Percentiles rank a stretch among this genome's conserved stretches.
These are phyloP conservation scores for Euura saliciscinereae DNA, from an alignment of 1,140 invertebrate species.

Conservation along the genomic window DNA sequence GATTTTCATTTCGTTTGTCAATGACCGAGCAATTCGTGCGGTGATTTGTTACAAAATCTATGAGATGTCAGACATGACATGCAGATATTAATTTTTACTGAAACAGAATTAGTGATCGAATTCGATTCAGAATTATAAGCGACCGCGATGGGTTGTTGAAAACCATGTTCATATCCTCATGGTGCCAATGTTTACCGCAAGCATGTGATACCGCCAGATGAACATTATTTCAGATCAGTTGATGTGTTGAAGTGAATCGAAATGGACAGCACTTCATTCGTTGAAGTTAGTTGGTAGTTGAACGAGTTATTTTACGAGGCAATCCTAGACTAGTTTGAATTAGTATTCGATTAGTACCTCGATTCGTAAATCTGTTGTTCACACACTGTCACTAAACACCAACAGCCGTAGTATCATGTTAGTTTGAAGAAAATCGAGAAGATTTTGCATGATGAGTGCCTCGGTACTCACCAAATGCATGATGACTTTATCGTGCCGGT, in stretches of 20 bases:
- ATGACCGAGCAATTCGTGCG: not conserved
- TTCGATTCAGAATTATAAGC: too few species aligned
- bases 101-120: too few species aligned
- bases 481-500: conserved; percentile 27
- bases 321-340: not conserved
- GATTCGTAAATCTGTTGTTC: not conserved
- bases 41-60: too few species aligned
- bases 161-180: too few species aligned
- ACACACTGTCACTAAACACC: conserved; percentile 19
- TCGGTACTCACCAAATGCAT: conserved; percentile 31
- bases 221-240: not conserved
- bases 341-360: too few species aligned
- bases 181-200: too few species aligned
- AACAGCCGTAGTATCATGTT: not conserved
- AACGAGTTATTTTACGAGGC: not conserved
- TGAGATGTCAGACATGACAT: too few species aligned
- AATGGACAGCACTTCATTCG: not conserved
- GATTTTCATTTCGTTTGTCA: too few species aligned
- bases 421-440: not conserved
- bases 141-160: too few species aligned
- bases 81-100: too few species aligned
- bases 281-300: not conserved
- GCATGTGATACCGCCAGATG: not conserved
- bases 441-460: not conserved
- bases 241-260: not conserved